Evolutionary conservation across 2,113 vertebrate species (phyloP).

Genomic region (Lontra canadensis): DNA sequence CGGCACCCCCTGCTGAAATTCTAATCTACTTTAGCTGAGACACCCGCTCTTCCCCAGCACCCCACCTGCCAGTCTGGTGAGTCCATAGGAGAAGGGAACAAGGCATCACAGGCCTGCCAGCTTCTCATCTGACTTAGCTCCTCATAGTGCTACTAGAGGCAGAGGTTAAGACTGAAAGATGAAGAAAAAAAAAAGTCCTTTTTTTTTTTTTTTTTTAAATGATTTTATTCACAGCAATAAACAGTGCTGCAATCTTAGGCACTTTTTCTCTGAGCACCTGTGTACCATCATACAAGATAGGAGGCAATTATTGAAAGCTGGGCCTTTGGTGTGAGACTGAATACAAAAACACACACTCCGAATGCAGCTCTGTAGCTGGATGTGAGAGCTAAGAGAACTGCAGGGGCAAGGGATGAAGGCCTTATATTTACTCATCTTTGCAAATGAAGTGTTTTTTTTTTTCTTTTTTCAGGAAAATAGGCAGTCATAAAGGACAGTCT

Average conservation of each 20-base stretch:
- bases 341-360: conserved; percentile 72
- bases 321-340: conserved; percentile 75
- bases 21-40: background rate
- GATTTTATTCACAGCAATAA: conserved; percentile 77
- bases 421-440: background rate
- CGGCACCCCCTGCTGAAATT: conserved; percentile 10
- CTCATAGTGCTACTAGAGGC: background rate
- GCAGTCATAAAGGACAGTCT: background rate
- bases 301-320: conserved; percentile 74
- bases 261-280: conserved; percentile 71
- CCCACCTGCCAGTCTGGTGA: background rate
- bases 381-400: conserved; percentile 68
- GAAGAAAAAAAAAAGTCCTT: background rate
- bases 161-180: background rate
- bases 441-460: background rate
- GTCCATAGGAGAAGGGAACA: background rate
- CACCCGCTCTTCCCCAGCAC: no score
- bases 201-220: background rate
- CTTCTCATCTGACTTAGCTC: background rate
- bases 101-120: background rate
- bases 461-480: background rate
- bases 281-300: conserved; percentile 75
- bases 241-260: conserved; percentile 72
- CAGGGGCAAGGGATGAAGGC: conserved; percentile 47
- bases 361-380: conserved; percentile 73